phyloP scores from a whole-genome alignment of 2,888 invertebrate species.

The Spisula solida region DNA sequence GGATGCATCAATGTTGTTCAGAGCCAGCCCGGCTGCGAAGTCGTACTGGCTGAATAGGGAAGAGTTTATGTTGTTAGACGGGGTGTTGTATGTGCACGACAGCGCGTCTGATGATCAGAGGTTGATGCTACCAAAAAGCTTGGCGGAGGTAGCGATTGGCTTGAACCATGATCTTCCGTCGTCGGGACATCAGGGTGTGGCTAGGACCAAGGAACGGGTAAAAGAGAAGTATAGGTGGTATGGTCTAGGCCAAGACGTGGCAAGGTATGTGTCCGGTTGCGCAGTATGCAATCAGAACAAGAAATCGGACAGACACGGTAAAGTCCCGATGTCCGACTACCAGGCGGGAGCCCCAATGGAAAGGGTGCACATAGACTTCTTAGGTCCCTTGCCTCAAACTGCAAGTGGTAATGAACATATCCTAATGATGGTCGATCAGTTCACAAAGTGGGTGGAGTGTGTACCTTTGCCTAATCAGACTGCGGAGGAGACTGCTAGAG shows the following conservation, averaged over 20 bases:
- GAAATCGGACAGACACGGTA: conserved; percentile 23
- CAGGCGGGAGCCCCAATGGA: conserved; percentile 51
- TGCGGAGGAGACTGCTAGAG: conserved; percentile 17
- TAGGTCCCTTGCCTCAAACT: conserved; percentile 36
- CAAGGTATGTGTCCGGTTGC: conserved; percentile 28
- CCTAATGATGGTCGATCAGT: conserved; percentile 46
- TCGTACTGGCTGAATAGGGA: conserved; percentile 36
- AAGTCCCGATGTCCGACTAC: conserved; percentile 15
- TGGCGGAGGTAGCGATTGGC: neutral
- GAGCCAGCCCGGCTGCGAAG: neutral
- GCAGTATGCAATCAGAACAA: conserved; percentile 25
- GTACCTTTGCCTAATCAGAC: conserved; percentile 26
- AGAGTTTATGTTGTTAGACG: neutral
- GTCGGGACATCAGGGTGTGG: conserved; percentile 56
- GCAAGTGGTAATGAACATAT: conserved; percentile 31
- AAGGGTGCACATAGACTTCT: conserved; percentile 31
- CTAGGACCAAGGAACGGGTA: conserved; percentile 18
- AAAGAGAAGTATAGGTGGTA: conserved; percentile 52
- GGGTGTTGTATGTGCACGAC: neutral
- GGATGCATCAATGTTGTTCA: neutral
- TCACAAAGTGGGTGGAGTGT: conserved; percentile 42
- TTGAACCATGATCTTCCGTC: conserved; percentile 50
- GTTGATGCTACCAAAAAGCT: neutral
- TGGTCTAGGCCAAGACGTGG: conserved; percentile 28
- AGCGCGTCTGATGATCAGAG: neutral